A percentile compares a stretch with the other conserved stretches of the same genome.
Conservation (phyloP, 2,113 vertebrate species). For the Motacilla tschutschensis region DNA sequence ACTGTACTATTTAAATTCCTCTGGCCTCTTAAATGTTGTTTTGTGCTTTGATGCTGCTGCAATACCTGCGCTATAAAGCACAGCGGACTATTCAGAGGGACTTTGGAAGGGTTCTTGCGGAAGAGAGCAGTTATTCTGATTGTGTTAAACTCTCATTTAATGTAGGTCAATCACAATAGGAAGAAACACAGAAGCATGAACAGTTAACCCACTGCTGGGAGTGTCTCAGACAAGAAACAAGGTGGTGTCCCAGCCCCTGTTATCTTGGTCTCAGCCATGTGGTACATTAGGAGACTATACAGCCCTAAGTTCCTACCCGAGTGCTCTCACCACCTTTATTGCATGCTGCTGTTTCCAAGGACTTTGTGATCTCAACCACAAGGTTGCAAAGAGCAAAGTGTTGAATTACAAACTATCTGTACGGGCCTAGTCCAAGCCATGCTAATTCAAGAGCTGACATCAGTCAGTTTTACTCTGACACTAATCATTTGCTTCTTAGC, state of each 20-base stretch:
- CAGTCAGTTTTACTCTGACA: neutral
- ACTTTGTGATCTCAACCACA: neutral
- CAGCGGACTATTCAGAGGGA: neutral
- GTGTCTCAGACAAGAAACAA: neutral
- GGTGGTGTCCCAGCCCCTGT: neutral
- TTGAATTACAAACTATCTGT: accelerated
- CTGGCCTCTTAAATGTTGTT: neutral
- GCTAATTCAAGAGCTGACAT: neutral
- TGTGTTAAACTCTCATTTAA: neutral
- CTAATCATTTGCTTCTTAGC: neutral
- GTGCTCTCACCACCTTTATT: neutral
- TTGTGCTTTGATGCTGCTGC: neutral
- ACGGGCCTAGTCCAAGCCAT: neutral
- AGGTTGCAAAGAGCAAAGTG: neutral
- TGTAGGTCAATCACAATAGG: neutral
- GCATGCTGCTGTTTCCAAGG: neutral
- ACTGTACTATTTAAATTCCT: neutral
- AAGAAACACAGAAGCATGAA: neutral
- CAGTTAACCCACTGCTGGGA: neutral
- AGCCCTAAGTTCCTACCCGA: neutral
- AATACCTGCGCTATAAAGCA: neutral
- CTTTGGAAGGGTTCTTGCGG: neutral
- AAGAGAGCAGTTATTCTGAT: neutral
- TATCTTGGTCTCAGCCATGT: neutral
- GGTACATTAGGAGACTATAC: neutral